Conservation (phyloP, 2,113 vertebrate species). For the Prionailurus viverrinus region DNA sequence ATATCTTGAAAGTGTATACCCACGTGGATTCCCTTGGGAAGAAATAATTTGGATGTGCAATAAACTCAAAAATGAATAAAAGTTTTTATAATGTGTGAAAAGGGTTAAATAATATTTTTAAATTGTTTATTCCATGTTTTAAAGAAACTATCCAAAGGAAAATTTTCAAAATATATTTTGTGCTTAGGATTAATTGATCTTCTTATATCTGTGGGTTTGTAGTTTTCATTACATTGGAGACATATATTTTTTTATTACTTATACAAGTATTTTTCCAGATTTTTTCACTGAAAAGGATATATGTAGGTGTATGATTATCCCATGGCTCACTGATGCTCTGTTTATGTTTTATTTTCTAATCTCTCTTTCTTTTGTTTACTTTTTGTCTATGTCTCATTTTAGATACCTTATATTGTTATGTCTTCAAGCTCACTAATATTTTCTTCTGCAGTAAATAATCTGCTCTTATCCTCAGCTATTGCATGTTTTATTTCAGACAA, state of each 20-base stretch:
- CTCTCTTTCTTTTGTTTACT: background rate
- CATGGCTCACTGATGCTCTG: background rate
- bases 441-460: background rate
- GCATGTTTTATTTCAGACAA: background rate
- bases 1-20: background rate
- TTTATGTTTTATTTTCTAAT: background rate
- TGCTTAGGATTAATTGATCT: background rate
- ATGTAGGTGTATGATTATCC: background rate
- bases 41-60: background rate
- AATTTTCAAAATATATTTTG: background rate
- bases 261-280: background rate
- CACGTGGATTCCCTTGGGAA: background rate
- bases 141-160: background rate
- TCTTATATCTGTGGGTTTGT: background rate
- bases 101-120: background rate
- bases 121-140: background rate
- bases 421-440: background rate
- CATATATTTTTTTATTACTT: background rate
- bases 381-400: background rate
- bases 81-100: background rate
- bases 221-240: background rate
- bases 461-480: background rate
- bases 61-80: background rate
- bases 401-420: background rate
- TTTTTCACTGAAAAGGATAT: background rate